Percentiles rank a stretch among this genome's conserved stretches.
Conservation (phyloP, 92 coral and sea anemone genomes). For the Phenganax marumi region DNA sequence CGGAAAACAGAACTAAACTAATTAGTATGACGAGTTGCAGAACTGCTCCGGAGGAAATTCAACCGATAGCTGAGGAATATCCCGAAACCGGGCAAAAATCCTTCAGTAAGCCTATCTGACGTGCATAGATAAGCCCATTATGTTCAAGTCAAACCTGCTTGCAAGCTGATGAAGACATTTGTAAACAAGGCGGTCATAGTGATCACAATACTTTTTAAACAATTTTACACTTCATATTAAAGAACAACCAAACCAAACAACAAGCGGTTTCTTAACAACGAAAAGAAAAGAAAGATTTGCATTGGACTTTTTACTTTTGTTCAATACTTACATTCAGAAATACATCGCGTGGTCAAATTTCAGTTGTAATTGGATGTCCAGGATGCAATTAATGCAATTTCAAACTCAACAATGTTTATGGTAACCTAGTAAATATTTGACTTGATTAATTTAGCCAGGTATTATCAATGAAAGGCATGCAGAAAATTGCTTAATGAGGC, state of each 20-base stretch:
- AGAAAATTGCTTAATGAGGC: conserved; percentile 28
- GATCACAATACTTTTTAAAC: neutral
- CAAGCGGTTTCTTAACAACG: neutral
- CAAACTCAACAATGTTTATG: neutral
- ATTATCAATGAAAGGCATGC: conserved; percentile 29
- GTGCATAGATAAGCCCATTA: conserved; percentile 47
- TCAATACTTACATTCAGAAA: neutral
- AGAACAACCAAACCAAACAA: neutral
- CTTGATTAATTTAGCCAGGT: conserved; percentile 19
- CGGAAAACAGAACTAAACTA: neutral
- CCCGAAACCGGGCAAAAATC: conserved; percentile 31
- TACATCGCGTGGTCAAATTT: neutral
- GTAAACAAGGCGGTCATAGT: conserved; percentile 35
- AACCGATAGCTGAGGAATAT: neutral
- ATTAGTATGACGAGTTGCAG: neutral
- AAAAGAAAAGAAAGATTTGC: neutral
- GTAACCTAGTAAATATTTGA: conserved; percentile 15
- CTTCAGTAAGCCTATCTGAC: conserved; percentile 50
- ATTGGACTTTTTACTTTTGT: neutral
- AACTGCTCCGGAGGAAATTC: neutral
- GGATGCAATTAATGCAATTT: conserved; percentile 9
- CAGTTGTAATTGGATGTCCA: neutral
- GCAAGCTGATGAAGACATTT: conserved; percentile 19
- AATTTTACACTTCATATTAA: neutral
- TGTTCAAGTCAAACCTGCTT: conserved; percentile 24